A percentile compares a stretch with the other conserved stretches of the same genome.
Evolutionary conservation across 1,140 invertebrate species (phyloP).

Genomic region (Drosophila jambulina): DNA sequence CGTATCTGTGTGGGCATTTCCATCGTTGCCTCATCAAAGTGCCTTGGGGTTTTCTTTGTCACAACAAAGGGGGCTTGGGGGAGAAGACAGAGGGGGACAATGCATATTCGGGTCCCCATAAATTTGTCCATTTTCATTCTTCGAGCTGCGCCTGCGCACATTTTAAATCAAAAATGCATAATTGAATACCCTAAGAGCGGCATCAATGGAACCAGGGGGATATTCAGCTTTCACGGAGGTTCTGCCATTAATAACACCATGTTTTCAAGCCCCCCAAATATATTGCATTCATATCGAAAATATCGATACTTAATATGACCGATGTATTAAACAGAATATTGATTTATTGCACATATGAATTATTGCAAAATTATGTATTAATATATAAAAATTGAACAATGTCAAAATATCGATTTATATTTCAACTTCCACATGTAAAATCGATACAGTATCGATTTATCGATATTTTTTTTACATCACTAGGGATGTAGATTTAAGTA

Average conservation of each 20-base stretch:
- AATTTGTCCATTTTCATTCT: conserved; percentile 73
- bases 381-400: too few relatives aligned
- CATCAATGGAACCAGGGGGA: not conserved
- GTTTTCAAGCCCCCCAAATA: too few relatives aligned
- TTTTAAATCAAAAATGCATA: conserved; percentile 73
- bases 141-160: conserved; percentile 65
- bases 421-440: too few relatives aligned
- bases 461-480: too few relatives aligned
- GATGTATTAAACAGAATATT: too few relatives aligned
- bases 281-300: too few relatives aligned
- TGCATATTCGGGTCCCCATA: conserved; percentile 53
- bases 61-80: conserved; percentile 34
- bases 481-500: too few relatives aligned
- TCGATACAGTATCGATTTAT: too few relatives aligned
- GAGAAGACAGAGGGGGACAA: not conserved
- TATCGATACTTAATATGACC: too few relatives aligned
- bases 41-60: conserved; percentile 60
- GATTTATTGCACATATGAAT: too few relatives aligned
- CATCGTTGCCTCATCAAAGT: conserved; percentile 39
- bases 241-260: not conserved
- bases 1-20: conserved; percentile 52
- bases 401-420: too few relatives aligned
- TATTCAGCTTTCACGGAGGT: not conserved
- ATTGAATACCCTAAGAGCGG: conserved; percentile 40
- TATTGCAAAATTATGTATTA: too few relatives aligned